Base-by-base conservation (phyloP, 2,888 invertebrate genomes). In the Polymixis lichenea region DNA sequence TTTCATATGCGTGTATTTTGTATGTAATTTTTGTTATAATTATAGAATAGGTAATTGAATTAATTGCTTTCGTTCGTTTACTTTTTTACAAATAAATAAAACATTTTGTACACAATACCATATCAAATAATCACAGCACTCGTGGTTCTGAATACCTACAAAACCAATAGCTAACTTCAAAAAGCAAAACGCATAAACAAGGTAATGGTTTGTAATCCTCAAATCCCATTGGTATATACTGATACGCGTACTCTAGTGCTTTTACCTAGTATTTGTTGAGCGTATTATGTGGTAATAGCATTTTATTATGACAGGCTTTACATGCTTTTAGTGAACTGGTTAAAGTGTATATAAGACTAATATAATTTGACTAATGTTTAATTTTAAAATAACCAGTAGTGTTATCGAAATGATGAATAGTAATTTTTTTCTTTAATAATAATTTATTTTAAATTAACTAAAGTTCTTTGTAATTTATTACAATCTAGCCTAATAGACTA, bases 191-290 rank as follows among this genome's bases (percentile, higher is more conserved):
- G 19, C 5, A 53, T 38, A 38, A 55, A 28, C 28, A 19, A 43
- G 19, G 11, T 51, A 80, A 80, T 72, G 77, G 49, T 19, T 38
- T 19, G 15, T 55, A 49, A 80, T 77, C 61, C 49, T 13, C 6
- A 80, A 73, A 80, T 55, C 61, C 49, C 72, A n/a, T 49, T 11
- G 4, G 8, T 55, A 17, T 4, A 53, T 58, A 46, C 17, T 15
- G 43, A n/a, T 75, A 64, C 49, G 51, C 60, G n/a, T 53, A 32
- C 53, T 56, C 22, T 60, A 78, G 22, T 46, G 15, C 43, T 76
- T 79, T 71, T 25, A 53, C 15, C 25, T 72, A 79, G 22, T 62
- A 62, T 72, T 80, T 55, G 8, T 13, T 28, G 25, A 72, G 22
- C 38, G 55, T 55, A 55, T 71, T 53, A 9, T 28, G 3, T 49